These are phyloP conservation scores for Orchestes rusci DNA, from an alignment of 2,888 invertebrate species.

Conservation along the genomic window DNA sequence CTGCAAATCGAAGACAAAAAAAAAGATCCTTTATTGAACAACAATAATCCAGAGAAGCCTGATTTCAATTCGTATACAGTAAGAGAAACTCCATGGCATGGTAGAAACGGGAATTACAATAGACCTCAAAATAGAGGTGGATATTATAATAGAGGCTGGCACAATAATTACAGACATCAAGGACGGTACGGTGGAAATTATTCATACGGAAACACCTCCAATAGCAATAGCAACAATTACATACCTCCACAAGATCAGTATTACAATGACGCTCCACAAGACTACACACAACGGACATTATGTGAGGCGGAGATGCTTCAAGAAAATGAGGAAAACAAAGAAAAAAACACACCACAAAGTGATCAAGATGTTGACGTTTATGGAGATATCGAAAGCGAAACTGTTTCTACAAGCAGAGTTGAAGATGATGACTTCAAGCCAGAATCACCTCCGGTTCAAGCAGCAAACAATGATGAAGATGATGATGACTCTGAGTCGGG, in stretches of 20 bases:
- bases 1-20: conserved; percentile 46
- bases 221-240: conserved; percentile 5
- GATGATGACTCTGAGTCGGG: conserved; percentile 48
- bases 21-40: conserved; percentile 11
- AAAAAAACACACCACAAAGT: conserved; percentile 32
- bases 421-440: conserved; percentile 13
- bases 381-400: conserved; percentile 51
- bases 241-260: conserved; percentile 16
- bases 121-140: too few relatives aligned
- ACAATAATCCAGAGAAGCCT: conserved; percentile 14
- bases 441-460: conserved; percentile 19
- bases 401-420: conserved; percentile 21
- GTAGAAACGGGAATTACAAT: conserved; percentile 3
- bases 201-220: conserved; percentile 6
- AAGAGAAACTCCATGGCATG: conserved; percentile 19
- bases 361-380: conserved; percentile 55
- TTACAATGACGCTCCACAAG: conserved; percentile 32
- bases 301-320: conserved; percentile 28
- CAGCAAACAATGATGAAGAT: conserved; percentile 45
- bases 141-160: conserved; percentile 23
- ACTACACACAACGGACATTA: conserved; percentile 35
- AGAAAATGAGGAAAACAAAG: conserved; percentile 26
- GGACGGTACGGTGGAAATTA: conserved; percentile 4
- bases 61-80: conserved; percentile 18
- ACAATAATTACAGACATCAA: conserved; percentile 14